Conservation (phyloP, 1,140 invertebrate genomes). For the Drosophila bifasciata region DNA sequence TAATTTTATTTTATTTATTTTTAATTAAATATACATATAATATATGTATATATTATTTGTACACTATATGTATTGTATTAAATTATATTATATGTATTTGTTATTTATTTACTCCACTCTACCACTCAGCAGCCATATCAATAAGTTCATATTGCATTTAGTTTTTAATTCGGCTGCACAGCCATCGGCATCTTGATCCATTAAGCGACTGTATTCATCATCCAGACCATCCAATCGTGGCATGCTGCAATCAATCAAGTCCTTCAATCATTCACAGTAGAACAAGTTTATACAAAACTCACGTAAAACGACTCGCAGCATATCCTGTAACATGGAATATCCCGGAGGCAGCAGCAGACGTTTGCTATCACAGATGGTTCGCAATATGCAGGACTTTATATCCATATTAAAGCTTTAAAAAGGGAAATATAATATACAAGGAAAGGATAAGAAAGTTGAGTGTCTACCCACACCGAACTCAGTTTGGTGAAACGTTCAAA, state of each 20-base stretch:
- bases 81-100: not conserved
- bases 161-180: conserved; percentile 52
- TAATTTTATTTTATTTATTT: too few relatives aligned
- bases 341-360: conserved; percentile 70
- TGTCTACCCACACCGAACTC: conserved; percentile 52
- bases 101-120: conserved; percentile 30
- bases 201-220: conserved; percentile 69
- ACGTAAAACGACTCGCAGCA: conserved; percentile 74
- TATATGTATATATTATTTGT: not conserved
- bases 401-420: conserved; percentile 61
- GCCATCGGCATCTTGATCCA: conserved; percentile 47
- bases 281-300: conserved; percentile 11
- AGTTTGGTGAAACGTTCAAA: conserved; percentile 63
- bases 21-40: too few relatives aligned
- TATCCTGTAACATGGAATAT: conserved; percentile 78
- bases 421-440: not conserved
- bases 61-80: not conserved
- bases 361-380: conserved; percentile 72
- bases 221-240: conserved; percentile 64
- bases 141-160: conserved; percentile 64
- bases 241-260: conserved; percentile 44
- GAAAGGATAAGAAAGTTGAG: too few relatives aligned
- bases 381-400: conserved; percentile 72
- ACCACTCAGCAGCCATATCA: conserved; percentile 66
- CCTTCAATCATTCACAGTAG: not conserved